Percentiles rank a stretch among this genome's conserved stretches.
Evolutionary conservation across 2,888 invertebrate species (phyloP).

Genomic region (Amiota communis): DNA sequence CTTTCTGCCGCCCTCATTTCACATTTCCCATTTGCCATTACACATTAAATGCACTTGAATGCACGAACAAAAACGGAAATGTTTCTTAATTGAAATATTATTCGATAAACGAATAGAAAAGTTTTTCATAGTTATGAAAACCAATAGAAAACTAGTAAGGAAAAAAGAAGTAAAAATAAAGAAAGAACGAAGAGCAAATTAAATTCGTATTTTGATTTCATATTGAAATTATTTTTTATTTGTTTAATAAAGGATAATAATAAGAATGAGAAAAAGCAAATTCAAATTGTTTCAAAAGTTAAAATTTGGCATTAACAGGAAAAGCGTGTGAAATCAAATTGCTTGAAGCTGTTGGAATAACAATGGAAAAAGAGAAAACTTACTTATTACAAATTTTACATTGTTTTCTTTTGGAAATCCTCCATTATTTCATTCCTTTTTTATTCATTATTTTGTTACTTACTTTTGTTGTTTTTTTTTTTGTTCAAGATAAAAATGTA

Average conservation of each 20-base stretch:
- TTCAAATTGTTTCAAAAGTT: neutral
- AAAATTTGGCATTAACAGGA: neutral
- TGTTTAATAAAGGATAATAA: no score
- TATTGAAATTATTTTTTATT: no score
- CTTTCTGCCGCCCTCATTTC: conserved; percentile 15
- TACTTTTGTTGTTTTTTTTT: no score
- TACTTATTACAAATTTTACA: no score
- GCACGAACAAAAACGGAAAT: conserved; percentile 18
- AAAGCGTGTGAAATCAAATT: no score
- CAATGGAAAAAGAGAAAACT: no score
- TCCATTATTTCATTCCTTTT: no score
- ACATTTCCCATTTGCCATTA: neutral
- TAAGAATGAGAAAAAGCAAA: neutral
- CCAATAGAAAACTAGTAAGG: neutral
- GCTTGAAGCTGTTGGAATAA: no score
- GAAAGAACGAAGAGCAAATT: neutral
- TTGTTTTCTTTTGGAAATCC: no score
- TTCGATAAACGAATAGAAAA: conserved; percentile 1
- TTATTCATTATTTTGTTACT: no score
- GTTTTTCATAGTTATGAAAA: conserved; percentile 5
- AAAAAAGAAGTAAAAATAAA: neutral
- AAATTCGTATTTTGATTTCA: no score
- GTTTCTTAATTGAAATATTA: conserved; percentile 26
- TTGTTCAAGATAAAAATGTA: no score
- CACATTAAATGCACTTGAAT: conserved; percentile 19